Evolutionary conservation across 37 sponge, comb jelly and placozoan genomes (phyloP).

Genomic region (Oscarella lobularis): DNA sequence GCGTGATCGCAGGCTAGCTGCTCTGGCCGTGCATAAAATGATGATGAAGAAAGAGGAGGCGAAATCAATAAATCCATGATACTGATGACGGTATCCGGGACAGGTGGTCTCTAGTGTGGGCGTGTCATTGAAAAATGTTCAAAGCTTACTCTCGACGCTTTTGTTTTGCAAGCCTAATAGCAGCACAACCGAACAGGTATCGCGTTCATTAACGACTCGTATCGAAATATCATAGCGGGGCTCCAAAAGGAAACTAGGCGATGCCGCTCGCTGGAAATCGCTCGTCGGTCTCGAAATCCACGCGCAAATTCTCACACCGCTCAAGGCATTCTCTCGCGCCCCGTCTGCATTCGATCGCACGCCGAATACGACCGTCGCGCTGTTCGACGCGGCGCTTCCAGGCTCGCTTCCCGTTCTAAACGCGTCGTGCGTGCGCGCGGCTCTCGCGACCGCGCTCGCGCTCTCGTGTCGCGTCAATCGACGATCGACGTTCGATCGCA

Average conservation of each 20-base stretch:
- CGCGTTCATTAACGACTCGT: no score
- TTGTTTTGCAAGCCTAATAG: no score
- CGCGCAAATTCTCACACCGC: conserved; percentile 28
- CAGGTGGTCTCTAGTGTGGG: no score
- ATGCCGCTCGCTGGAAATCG: conserved; percentile 30
- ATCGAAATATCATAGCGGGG: no score
- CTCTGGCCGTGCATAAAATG: conserved; percentile 36
- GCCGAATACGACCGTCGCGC: conserved; percentile 15
- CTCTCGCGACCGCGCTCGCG: conserved; percentile 29
- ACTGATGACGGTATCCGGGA: no score
- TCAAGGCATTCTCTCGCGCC: conserved; percentile 37
- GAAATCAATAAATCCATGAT: no score
- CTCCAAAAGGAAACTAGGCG: conserved; percentile 5
- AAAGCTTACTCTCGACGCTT: no score
- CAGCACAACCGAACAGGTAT: no score
- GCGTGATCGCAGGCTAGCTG: conserved; percentile 60
- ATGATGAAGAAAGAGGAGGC: no score
- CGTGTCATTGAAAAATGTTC: no score
- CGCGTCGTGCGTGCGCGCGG: conserved; percentile 35
- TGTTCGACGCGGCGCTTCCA: conserved; percentile 48
- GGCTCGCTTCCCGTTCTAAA: conserved; percentile 50
- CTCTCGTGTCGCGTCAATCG: conserved; percentile 14
- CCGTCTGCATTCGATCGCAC: conserved; percentile 8
- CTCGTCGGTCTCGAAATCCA: conserved; percentile 46
- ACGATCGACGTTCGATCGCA: conserved; percentile 46